A percentile compares a stretch with the other conserved stretches of the same genome.
Conservation (phyloP, 1,140 invertebrate genomes). For the Euwallacea fornicatus region DNA sequence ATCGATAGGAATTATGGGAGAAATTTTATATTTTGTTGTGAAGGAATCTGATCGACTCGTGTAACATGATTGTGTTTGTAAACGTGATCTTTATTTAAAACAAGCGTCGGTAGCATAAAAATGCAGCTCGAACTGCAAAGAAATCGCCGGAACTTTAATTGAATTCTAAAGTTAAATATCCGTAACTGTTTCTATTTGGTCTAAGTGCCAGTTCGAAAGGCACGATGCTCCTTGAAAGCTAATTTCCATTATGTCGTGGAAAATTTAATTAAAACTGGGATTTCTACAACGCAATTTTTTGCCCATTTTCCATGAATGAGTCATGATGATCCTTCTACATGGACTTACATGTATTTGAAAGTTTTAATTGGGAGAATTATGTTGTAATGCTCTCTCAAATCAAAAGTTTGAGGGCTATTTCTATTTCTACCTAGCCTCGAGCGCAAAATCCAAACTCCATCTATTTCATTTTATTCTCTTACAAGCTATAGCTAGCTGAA, state of each 20-base stretch:
- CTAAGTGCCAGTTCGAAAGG: slow-evolving; percentile 20
- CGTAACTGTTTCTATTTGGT: slow-evolving; percentile 33
- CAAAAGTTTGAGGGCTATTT: no score
- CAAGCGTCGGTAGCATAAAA: slow-evolving; percentile 8
- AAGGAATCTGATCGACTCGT: no score
- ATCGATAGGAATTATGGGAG: not conserved
- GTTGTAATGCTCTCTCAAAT: no score
- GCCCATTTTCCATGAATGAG: not conserved
- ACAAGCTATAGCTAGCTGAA: not conserved
- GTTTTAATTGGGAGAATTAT: no score
- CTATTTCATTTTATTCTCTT: slow-evolving; percentile 7
- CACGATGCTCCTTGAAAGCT: slow-evolving; percentile 16
- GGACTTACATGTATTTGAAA: no score
- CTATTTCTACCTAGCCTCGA: no score
- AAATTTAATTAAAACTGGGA: slow-evolving; percentile 23
- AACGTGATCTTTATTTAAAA: slow-evolving; percentile 2
- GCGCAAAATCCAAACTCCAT: not conserved
- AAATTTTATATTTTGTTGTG: not conserved
- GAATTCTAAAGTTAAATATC: slow-evolving; percentile 33
- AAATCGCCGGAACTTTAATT: slow-evolving; percentile 19
- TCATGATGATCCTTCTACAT: not conserved
- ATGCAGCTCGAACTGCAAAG: slow-evolving; percentile 9
- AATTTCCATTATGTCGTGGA: slow-evolving; percentile 22
- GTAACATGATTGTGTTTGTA: not conserved
- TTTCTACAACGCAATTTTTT: not conserved